These are phyloP conservation scores for Lepilemur ruficaudatus DNA, from an alignment of 2,797 vertebrate species.

Conservation along the genomic window DNA sequence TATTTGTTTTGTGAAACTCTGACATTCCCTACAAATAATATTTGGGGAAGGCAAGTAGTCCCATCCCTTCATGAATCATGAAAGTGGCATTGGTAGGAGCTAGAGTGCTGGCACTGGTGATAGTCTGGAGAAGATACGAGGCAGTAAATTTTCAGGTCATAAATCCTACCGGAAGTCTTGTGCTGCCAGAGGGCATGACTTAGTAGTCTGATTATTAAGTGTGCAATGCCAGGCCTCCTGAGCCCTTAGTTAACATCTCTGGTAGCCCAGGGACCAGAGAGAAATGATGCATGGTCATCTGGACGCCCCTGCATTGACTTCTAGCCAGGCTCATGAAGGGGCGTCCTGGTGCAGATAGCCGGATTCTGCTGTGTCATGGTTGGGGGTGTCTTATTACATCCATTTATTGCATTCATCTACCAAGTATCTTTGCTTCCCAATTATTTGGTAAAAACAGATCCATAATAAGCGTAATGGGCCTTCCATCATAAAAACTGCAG, in stretches of 20 bases:
- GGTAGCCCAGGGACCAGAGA: neutral
- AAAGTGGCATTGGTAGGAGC: neutral
- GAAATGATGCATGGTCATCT: neutral
- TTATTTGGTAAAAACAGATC: constrained; percentile 50
- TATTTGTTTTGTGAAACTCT: constrained; percentile 50
- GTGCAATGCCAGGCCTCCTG: neutral
- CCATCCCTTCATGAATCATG: neutral
- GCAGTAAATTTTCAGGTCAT: constrained; percentile 57
- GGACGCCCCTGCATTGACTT: neutral
- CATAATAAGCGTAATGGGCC: neutral
- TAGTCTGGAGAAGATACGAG: neutral
- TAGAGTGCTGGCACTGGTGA: neutral
- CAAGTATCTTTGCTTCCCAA: constrained; percentile 9
- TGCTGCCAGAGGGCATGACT: constrained; percentile 58
- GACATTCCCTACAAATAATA: neutral
- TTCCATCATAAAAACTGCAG: neutral
- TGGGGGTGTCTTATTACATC: neutral
- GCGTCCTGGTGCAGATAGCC: neutral
- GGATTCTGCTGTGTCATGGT: neutral
- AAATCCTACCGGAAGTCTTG: constrained; percentile 45
- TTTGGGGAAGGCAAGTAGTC: constrained; percentile 14
- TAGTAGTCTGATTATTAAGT: constrained; percentile 51
- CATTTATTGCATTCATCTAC: neutral
- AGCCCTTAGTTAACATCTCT: neutral
- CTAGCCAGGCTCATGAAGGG: neutral